These are phyloP conservation scores for Trissonchulus sp. DNA, from an alignment of 2,888 invertebrate genomes.

Conservation along the genomic window DNA sequence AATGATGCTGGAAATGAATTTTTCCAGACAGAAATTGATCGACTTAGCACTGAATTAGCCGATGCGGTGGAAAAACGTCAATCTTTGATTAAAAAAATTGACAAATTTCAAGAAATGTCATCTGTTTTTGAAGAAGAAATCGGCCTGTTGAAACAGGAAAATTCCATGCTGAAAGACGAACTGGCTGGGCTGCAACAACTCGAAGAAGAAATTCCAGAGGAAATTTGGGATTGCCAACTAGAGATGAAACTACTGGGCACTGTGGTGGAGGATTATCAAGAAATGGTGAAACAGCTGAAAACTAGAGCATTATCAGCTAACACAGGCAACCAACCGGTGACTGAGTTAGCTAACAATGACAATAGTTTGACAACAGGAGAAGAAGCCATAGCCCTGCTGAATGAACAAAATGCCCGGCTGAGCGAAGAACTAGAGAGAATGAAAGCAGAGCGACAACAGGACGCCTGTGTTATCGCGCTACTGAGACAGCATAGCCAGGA, in stretches of 20 bases:
- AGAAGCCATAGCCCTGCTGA: neutral
- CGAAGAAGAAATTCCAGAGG: neutral
- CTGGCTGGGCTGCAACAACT: neutral
- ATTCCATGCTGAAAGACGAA: slow-evolving; percentile 30
- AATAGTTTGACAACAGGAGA: no score
- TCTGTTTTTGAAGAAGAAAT: slow-evolving; percentile 41
- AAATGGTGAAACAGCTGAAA: no score
- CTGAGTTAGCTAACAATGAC: neutral
- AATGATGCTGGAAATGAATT: no score
- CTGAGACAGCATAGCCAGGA: neutral
- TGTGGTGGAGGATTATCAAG: neutral
- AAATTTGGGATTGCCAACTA: neutral
- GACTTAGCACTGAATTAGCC: slow-evolving; percentile 39
- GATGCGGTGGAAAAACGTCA: slow-evolving; percentile 39
- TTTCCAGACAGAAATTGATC: slow-evolving; percentile 41
- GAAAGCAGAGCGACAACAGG: neutral
- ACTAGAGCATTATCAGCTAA: no score
- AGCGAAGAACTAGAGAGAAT: neutral
- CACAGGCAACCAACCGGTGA: neutral
- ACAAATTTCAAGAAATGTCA: slow-evolving; percentile 38
- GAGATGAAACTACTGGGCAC: neutral
- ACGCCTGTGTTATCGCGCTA: neutral
- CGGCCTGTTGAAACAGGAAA: slow-evolving; percentile 38
- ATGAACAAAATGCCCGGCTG: neutral
- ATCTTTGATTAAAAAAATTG: slow-evolving; percentile 38